Base-by-base conservation (phyloP, 1,140 invertebrate species). In the Pogonomyrmex californicus region DNA sequence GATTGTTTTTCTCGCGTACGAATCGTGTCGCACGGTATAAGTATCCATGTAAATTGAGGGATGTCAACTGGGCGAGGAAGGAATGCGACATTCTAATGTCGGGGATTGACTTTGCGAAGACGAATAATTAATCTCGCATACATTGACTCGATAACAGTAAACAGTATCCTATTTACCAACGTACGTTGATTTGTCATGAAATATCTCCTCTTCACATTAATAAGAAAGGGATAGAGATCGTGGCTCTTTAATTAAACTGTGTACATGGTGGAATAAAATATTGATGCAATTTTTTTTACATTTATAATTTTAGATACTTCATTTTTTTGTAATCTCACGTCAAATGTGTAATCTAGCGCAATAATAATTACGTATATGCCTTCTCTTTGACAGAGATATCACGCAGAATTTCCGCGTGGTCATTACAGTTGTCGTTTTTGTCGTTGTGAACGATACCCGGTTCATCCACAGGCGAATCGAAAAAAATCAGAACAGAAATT, bases 401-500 rank as follows among this genome's bases (percentile, higher is more conserved):
- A 47, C 54, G 60, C 33, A 10, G 23, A 6, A 66, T 54, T 62
- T 33, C 0, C 3, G 30, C 12, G 56, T 12, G 2, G 47, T n/a
- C 38, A 23, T 36, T 2, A 17, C n/a, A 6, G 4, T 41, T 10
- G 36, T 68, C 30, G 44, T n/a, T 41, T 10, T 81, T 41, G 17
- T 38, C n/a, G 14, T 62, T 17, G 47, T 23, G 17, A 44, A 54
- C n/a, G 71, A 38, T 58, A 4, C 23, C 14, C 70, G 33, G 30
- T 56, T 49, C 44, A 62, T 44, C 23, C 82, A 14, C 58, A 30
- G 36, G n/a, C 36, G n/a, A 44, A 85, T 75, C 14, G 63, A 2
- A 63, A 70, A 33, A 88, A 87, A 71, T 88, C 85, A 85, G 82
- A 77, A 68, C 60, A 85, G 85, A 91, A 91, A 91, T 91, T 92